A percentile compares a stretch with the other conserved stretches of the same genome.
phyloP scores from a whole-genome alignment of 2,113 vertebrate species.

The Actinemys pallida region DNA sequence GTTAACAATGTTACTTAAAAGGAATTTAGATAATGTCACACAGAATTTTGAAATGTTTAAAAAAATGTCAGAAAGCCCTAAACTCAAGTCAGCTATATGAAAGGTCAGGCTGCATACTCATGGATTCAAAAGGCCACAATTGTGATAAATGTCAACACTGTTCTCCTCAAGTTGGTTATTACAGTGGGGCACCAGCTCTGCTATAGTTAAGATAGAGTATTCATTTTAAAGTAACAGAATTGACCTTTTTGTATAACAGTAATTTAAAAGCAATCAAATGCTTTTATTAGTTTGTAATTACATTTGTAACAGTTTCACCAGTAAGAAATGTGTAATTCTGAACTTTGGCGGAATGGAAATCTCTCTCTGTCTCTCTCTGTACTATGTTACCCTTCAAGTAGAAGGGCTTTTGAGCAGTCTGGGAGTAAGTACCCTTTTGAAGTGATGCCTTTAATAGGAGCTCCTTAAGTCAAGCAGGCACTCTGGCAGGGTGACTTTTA shows the following conservation, averaged over 20 bases:
- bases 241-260: not conserved
- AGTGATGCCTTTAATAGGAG: not conserved
- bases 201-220: not conserved
- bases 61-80: not conserved
- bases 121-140: not conserved
- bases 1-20: not conserved
- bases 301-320: not conserved
- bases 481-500: not conserved
- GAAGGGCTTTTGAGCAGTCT: not conserved
- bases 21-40: rapidly evolving
- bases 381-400: not conserved
- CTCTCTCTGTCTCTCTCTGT: not conserved
- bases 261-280: not conserved
- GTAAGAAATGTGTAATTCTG: not conserved
- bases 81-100: not conserved
- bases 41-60: not conserved
- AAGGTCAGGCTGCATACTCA: rapidly evolving
- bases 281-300: not conserved
- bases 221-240: not conserved
- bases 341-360: not conserved
- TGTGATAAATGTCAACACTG: not conserved
- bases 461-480: not conserved
- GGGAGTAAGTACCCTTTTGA: not conserved
- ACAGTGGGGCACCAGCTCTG: not conserved
- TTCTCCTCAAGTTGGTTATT: not conserved